Base-by-base conservation (phyloP, 2,113 vertebrate species). In the Prolemur simus region DNA sequence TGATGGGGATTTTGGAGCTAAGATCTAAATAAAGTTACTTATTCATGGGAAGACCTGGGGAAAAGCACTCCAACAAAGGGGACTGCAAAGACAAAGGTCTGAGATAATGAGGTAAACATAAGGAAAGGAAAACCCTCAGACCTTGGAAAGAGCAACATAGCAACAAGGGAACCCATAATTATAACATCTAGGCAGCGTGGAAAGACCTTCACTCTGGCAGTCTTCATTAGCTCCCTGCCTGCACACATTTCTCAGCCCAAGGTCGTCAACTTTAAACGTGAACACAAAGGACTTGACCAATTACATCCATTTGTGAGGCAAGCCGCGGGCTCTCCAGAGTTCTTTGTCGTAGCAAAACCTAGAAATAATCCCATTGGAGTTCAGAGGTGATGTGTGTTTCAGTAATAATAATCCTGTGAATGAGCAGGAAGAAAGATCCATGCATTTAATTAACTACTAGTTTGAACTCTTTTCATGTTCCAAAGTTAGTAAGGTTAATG, bases 361-460 rank as follows among this genome's bases (percentile, higher is more conserved):
- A 81, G 47, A 69, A 56, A 80, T 54, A 14, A 11, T 2, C 14
- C 5, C 39, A 89, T 20, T 76, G 20, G 37, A 66, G 12, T 64
- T 4, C 45, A 84, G 2, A 76, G 20, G 39, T 23, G 5, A 34
- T 64, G 5, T 54, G 52, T 45, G 12, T 74, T 77, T 66, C 73
- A 92, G 21, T 77, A 54, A 83, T 23, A 88, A 82, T 73, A 82
- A 78, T 45, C 18, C 20, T 66, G 8, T 47, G 49, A 86, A n/a
- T 39, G 29, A 71, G 2, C 47, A 68, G 39, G 7, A 95, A 77
- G 68, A 56, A 86, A 83, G 21, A 42, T 15, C 25, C 15, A 58
- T 42, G 86, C 52, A 96, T 96, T 95, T 49, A 66, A 20, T 93
- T 91, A 92, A 45, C 29, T 92, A 78, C 34, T 17, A 83, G 21